Conservation (phyloP, 2,113 vertebrate species). For the Podarcis raffonei region DNA sequence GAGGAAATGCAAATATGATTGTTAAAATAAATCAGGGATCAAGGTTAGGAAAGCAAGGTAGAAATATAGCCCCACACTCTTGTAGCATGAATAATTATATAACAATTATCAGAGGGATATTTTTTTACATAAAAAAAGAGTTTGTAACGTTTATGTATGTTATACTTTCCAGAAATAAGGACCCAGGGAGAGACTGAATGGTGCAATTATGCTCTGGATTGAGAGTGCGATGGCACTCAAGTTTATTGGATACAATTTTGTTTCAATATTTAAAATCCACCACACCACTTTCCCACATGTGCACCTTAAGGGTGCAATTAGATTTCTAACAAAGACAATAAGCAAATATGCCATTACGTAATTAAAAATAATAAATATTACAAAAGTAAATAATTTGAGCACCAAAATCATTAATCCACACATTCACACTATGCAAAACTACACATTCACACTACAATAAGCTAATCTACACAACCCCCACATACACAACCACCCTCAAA, state of each 20-base stretch:
- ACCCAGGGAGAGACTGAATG: not conserved
- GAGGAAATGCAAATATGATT: not conserved
- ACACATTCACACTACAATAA: no score
- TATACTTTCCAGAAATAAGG: constrained; percentile 6
- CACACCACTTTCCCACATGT: not conserved
- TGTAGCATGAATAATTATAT: constrained; percentile 30
- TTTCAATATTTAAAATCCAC: not conserved
- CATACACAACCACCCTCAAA: no score
- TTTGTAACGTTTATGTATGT: not conserved
- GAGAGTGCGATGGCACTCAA: not conserved
- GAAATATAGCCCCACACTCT: not conserved
- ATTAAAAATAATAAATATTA: no score
- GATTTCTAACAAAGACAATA: constrained; percentile 26
- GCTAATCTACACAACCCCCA: no score
- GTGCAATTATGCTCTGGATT: not conserved
- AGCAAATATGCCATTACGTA: not conserved
- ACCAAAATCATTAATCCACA: no score
- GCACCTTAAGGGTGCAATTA: not conserved
- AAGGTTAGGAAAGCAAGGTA: not conserved
- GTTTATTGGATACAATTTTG: constrained; percentile 3
- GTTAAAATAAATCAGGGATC: not conserved
- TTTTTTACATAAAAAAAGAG: not conserved
- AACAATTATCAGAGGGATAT: not conserved
- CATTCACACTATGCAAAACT: no score
- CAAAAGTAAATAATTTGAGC: no score